Percentiles rank a stretch among this genome's conserved stretches.
phyloP scores from a whole-genome alignment of 1,140 invertebrate genomes.

The Drosophila novamexicana region DNA sequence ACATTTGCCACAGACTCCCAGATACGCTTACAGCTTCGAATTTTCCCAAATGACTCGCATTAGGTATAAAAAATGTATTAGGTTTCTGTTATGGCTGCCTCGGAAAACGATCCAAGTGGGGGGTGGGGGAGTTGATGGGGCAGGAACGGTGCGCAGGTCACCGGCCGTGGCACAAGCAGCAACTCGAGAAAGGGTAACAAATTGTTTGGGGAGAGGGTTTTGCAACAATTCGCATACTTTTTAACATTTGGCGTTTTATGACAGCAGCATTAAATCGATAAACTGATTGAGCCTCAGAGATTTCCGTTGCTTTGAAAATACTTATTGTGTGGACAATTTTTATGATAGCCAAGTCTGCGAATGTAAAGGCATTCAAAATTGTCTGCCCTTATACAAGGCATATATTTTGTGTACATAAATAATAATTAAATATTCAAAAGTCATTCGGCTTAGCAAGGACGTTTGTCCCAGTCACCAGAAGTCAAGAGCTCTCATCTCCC shows the following conservation, averaged over 20 bases:
- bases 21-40: slow-evolving; percentile 21
- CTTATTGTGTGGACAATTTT: slow-evolving; percentile 64
- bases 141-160: slow-evolving; percentile 26
- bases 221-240: background rate
- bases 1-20: slow-evolving; percentile 27
- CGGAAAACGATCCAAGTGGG: background rate
- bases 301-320: slow-evolving; percentile 68
- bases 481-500: too few relatives aligned
- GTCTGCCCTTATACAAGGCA: background rate
- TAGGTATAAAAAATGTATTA: slow-evolving; percentile 72
- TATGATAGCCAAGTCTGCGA: slow-evolving; percentile 64
- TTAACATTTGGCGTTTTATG: slow-evolving; percentile 62
- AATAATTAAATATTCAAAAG: slow-evolving; percentile 63
- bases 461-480: too few relatives aligned
- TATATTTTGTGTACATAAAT: background rate
- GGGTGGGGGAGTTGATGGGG: background rate
- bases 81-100: slow-evolving; percentile 57
- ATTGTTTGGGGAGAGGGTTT: background rate
- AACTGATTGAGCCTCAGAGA: slow-evolving; percentile 72
- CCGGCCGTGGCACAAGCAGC: slow-evolving; percentile 11
- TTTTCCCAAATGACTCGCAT: slow-evolving; percentile 64
- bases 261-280: slow-evolving; percentile 72
- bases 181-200: slow-evolving; percentile 27
- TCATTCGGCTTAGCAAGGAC: background rate
- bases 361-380: slow-evolving; percentile 3